Base-by-base conservation (phyloP, 2,113 vertebrate species). In the Heterocephalus glaber region DNA sequence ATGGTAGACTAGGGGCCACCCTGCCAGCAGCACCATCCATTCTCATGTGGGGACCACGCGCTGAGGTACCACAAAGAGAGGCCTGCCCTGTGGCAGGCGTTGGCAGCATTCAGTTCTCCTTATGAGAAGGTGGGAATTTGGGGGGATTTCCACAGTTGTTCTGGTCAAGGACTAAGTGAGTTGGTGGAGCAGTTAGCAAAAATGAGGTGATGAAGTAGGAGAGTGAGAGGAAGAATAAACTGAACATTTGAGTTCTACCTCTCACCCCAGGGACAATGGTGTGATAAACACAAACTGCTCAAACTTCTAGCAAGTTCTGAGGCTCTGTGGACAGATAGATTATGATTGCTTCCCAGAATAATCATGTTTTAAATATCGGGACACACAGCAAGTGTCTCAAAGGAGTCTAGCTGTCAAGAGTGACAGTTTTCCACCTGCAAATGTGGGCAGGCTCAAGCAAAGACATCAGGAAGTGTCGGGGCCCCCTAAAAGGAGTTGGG, bases 291-390 rank as follows among this genome's bases (percentile, higher is more conserved):
- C 58, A 83, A 61, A 14, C 14, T 2, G 14, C 44, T 60, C 61
- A 83, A 91, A 86, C 41, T 86, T 86, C 79, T 14, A 47, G 7
- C 38, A 35, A 6, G 17, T 89, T 61, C n/a, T 92, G 38, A 89
- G 54, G 41, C 41, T 72, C 30, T 13, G 9, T 61, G 22, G 38
- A 44, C 74, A 63, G 33, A 26, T 2, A 41, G 20, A 38, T 83
- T 54, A 9, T n/a, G n/a, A 2, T 52, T 65, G 28, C 28, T 58
- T 91, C n/a, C 38, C 28, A 87, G 11, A 76, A 87, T 33, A 68
- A 52, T 72, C 33, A 24, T 44, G 9, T 93, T 86, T 97, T 95
- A 66, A 95, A 92, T 83, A 66, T 66, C 33, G 38, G 19, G 41
- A 60, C 38, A 83, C 33, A 28, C 13, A 86, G n/a, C 1, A 93